Evolutionary conservation across 2,113 vertebrate genomes (phyloP).

Genomic region (Atrichornis clamosus): DNA sequence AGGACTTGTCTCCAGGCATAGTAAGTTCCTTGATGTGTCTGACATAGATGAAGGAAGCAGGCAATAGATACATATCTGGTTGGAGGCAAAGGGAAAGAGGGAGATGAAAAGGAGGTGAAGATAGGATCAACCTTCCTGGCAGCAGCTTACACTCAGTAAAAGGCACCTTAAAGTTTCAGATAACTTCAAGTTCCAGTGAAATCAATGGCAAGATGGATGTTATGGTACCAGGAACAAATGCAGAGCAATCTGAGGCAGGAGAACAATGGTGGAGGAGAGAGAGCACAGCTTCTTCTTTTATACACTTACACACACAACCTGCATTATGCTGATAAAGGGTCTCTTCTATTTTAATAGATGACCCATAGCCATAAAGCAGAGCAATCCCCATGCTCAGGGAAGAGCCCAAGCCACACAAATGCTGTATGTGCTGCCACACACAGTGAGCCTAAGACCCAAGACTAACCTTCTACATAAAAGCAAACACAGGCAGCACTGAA

Average conservation of each 20-base stretch:
- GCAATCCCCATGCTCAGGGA: not conserved
- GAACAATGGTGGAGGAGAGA: not conserved
- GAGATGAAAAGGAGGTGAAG: not conserved
- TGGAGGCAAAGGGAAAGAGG: not conserved
- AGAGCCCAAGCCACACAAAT: not conserved
- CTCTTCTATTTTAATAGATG: not conserved
- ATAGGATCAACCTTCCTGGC: not conserved
- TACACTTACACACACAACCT: not conserved
- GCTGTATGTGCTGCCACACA: not conserved
- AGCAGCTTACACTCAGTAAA: not conserved
- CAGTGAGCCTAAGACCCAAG: not conserved
- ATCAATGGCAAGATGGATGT: not conserved
- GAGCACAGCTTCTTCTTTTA: rapidly evolving
- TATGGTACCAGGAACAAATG: not conserved
- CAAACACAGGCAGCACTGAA: not conserved
- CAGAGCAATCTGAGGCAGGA: not conserved
- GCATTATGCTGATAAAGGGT: not conserved
- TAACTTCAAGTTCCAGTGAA: not conserved
- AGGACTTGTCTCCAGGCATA: constrained; percentile 9
- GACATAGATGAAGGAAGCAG: not conserved
- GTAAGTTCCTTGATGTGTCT: not conserved
- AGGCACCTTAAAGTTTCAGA: not conserved
- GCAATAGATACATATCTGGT: not conserved
- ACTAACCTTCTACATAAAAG: not conserved
- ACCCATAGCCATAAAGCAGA: not conserved